A percentile compares a stretch with the other conserved stretches of the same genome.
phyloP scores from a whole-genome alignment of 2,888 invertebrate species.

The Eristalinus sepulchralis region DNA sequence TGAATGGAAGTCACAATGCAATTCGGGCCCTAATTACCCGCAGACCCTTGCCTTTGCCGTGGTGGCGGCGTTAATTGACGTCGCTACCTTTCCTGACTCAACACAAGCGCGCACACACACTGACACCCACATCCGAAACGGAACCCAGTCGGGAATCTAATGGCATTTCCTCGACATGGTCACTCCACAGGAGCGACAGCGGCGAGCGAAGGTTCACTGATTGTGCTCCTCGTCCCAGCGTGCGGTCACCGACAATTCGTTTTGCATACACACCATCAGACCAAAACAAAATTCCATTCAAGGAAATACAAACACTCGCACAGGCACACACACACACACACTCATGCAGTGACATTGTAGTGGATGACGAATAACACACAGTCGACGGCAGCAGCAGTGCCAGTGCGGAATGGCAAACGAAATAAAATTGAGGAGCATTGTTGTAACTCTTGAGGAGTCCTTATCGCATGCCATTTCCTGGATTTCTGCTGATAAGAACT shows the following conservation, averaged over 20 bases:
- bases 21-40: conserved; percentile 13
- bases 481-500: conserved; percentile 72
- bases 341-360: background rate
- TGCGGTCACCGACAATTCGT: conserved; percentile 20
- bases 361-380: conserved; percentile 27
- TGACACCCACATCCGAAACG: background rate
- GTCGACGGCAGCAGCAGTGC: background rate
- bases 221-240: conserved; percentile 15
- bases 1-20: conserved; percentile 23
- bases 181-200: background rate
- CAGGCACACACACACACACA: background rate
- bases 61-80: conserved; percentile 25
- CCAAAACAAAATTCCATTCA: conserved; percentile 5
- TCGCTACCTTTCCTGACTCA: conserved; percentile 11
- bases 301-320: conserved; percentile 26
- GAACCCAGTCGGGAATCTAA: background rate
- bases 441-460: conserved; percentile 70
- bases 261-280: conserved; percentile 25
- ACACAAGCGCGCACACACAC: background rate
- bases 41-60: background rate
- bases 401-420: conserved; percentile 5
- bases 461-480: conserved; percentile 74
- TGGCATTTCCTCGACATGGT: background rate
- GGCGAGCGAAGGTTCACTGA: background rate
- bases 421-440: conserved; percentile 67